Percentiles rank a stretch among this genome's conserved stretches.
These are phyloP conservation scores for Cochlearius cochlearius DNA, from an alignment of 2,113 vertebrate species.

Conservation along the genomic window DNA sequence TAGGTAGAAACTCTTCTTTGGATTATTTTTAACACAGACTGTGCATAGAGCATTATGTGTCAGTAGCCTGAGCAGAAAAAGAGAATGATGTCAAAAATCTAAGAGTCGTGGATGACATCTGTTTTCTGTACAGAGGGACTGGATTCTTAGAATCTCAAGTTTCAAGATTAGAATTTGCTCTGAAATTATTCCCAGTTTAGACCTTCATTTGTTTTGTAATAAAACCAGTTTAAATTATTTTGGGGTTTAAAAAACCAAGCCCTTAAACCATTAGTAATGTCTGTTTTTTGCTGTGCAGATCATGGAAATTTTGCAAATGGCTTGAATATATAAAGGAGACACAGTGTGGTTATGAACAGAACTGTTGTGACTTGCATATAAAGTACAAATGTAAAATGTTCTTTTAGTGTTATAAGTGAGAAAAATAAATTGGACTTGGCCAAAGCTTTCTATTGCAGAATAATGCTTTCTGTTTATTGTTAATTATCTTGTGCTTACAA, in stretches of 20 bases:
- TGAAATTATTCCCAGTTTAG: neutral
- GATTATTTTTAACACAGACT: constrained; percentile 35
- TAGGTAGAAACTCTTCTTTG: constrained; percentile 45
- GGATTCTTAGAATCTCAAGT: neutral
- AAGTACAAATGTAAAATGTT: constrained; percentile 40
- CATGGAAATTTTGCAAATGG: constrained; percentile 21
- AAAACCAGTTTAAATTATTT: neutral
- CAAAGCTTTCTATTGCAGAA: constrained; percentile 63
- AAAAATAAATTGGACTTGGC: constrained; percentile 66
- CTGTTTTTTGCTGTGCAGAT: neutral
- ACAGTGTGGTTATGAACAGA: neutral
- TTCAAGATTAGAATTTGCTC: neutral
- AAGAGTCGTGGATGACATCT: neutral
- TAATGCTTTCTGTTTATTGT: constrained; percentile 62
- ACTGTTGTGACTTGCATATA: constrained; percentile 36
- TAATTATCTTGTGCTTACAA: constrained; percentile 62
- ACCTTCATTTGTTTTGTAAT: neutral
- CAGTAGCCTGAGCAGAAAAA: neutral
- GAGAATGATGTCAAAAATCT: neutral
- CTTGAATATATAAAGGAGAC: neutral
- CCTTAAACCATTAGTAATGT: neutral
- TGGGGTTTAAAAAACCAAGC: neutral
- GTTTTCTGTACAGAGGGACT: neutral
- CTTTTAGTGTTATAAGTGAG: constrained; percentile 33
- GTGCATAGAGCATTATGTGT: neutral